A percentile compares a stretch with the other conserved stretches of the same genome.
Conservation (phyloP, 2,797 vertebrate genomes). For the Atherinosoma microstoma region DNA sequence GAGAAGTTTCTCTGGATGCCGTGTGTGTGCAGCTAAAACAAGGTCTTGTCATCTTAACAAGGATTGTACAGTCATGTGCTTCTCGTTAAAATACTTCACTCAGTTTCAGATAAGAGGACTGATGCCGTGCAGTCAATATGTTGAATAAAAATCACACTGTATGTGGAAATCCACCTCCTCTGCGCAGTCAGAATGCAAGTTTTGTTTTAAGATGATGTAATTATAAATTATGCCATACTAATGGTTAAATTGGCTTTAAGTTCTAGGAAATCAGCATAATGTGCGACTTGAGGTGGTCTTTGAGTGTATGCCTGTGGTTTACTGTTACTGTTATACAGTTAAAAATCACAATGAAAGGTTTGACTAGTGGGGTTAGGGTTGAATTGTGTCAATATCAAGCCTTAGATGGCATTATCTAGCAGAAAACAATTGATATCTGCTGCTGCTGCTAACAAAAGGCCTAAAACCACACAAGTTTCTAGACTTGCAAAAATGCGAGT, state of each 20-base stretch:
- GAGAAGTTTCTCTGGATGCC: conserved; percentile 21
- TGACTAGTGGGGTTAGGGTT: background rate
- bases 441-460: background rate
- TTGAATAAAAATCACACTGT: conserved; percentile 18
- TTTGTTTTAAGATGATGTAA: background rate
- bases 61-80: conserved; percentile 74
- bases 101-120: conserved; percentile 49
- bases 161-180: background rate
- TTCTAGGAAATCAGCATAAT: background rate
- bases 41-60: conserved; percentile 60
- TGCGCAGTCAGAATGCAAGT: background rate
- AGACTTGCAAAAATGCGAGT: background rate
- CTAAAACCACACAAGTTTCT: conserved; percentile 4
- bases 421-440: background rate
- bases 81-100: conserved; percentile 71
- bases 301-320: background rate
- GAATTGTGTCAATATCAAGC: background rate
- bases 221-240: background rate
- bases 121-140: conserved; percentile 38
- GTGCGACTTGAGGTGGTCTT: background rate
- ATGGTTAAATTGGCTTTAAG: conserved; percentile 1
- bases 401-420: too few relatives aligned
- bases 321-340: background rate
- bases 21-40: conserved; percentile 39
- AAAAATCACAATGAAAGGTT: background rate